Base-by-base conservation (phyloP, 2,888 invertebrate species). In the Didymodactylos carnosus region DNA sequence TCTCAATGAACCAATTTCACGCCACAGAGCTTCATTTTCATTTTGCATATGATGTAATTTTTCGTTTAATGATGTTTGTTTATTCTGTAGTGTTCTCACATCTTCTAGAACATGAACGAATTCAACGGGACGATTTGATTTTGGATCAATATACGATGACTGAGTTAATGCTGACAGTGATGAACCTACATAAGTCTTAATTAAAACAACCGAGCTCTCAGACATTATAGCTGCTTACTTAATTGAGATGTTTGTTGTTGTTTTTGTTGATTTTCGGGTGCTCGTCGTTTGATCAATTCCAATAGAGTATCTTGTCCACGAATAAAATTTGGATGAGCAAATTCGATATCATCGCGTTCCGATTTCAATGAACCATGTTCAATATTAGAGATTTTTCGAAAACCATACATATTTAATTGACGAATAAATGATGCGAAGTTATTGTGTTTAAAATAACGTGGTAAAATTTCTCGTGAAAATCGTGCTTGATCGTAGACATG, bases 341-440 rank as follows among this genome's bases (percentile, higher is more conserved):
- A 75, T 62, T 75, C 75, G 39, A 75, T 72, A 40, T 75, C 75
- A 43, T 72, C 75, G 69, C 53, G 39, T 43, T 72, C 72, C n/a
- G 39, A 69, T 72, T 75, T 75, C 8, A 75, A 39, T 27, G 72
- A 71, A 25, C 75, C 75, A 29, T 75, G 72, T 16, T 75, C 75
- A 27, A 72, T 72, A 35, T 62, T 72, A 4, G 71, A 71, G 23
- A 75, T 43, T 72, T 75, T 75, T 5, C 72, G 62, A 46, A 75
- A 75, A 40, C 75, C 75, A 69, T 75, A 98, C 95, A 98, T 97
- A 85, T 98, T 98, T 69, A 98, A 86, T 81, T 98, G 98, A 14
- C 98, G 86, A 76, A 98, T 92, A 83, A 98, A 95, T 83, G 95
- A 95, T 76, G 97, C 94, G 90, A 98, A 92, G 82, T 98, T 98